Evolutionary conservation across 1,140 invertebrate genomes (phyloP), one percentile per base, ranked within the genome.

Genomic region (Sogatella furcifera): DNA sequence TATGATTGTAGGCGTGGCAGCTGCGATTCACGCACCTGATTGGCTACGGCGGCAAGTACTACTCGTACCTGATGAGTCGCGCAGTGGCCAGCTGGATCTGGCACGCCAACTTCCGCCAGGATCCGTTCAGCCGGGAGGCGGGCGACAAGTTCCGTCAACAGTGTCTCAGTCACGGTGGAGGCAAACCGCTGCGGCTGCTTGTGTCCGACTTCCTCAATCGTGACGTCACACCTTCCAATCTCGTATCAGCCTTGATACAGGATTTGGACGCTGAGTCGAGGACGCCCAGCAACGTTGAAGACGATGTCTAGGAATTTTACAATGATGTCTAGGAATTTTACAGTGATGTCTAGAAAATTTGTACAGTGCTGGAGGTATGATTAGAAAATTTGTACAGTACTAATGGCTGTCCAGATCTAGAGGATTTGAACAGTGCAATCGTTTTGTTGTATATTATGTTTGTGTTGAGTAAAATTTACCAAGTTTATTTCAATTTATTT

Each of bases 21-120:
- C 80, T 96, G 61, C 79, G 95, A 53, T 98, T 99, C 78, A 89
- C 92, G 59, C 97, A 99, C 76, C 75, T 99, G 31, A 90, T 98
- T 6, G 94, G 95, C 3, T 99, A 99, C 74, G 97, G 96, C 31
- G 95, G 94, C 0, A 97, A 97, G 75, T 99, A 99, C 76, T 98
- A 98, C 73, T 90, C 95, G 0, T 99, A 99, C 76, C 76, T 98
- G 52, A 87, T 98, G 68, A 97, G 96, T 0, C 81, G 91, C 66
- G 90, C 95, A 19, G 84, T 97, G 42, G 95, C 96, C 0, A 89
- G 91, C 24, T 86, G 85, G 77, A 95, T 97, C 63, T 99, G 96
- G 95, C 84, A 92, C 67, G 81, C 82, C 17, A 88, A 88, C 69
- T 98, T 99, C 69, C 79, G 85, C 68, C 69, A 77, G 0, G 84